These are phyloP conservation scores for Sebastes kiyomatsui DNA, from an alignment of 2,797 vertebrate genomes.

Conservation along the genomic window DNA sequence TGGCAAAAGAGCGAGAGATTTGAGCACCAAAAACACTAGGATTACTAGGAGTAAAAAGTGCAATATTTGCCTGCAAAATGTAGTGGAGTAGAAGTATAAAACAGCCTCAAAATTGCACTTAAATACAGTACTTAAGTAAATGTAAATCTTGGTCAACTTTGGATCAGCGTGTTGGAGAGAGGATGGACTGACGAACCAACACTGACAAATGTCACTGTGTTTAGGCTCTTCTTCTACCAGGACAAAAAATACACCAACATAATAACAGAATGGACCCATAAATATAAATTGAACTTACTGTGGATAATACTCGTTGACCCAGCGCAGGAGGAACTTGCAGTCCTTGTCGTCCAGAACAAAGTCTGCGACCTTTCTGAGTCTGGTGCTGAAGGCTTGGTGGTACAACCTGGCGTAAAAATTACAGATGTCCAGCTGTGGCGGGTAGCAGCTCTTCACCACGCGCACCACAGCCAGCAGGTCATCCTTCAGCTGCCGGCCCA, in stretches of 20 bases:
- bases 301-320: constrained; percentile 88
- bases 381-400: constrained; percentile 80
- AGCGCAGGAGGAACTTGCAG: constrained; percentile 81
- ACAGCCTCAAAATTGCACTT: background rate
- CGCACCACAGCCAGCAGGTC: constrained; percentile 86
- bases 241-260: background rate
- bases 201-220: rapidly evolving
- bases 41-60: background rate
- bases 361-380: constrained; percentile 74
- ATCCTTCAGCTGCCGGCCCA: constrained; percentile 83
- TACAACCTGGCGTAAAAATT: constrained; percentile 85
- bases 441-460: constrained; percentile 84
- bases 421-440: constrained; percentile 83
- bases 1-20: background rate
- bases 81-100: background rate
- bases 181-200: background rate
- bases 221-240: background rate
- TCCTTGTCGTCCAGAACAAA: constrained; percentile 84
- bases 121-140: background rate
- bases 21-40: no score
- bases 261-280: background rate
- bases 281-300: constrained; percentile 79
- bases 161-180: background rate
- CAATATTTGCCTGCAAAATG: background rate
- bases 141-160: background rate